Conservation (phyloP, 2,113 vertebrate genomes). For the Pycnonotus jocosus region DNA sequence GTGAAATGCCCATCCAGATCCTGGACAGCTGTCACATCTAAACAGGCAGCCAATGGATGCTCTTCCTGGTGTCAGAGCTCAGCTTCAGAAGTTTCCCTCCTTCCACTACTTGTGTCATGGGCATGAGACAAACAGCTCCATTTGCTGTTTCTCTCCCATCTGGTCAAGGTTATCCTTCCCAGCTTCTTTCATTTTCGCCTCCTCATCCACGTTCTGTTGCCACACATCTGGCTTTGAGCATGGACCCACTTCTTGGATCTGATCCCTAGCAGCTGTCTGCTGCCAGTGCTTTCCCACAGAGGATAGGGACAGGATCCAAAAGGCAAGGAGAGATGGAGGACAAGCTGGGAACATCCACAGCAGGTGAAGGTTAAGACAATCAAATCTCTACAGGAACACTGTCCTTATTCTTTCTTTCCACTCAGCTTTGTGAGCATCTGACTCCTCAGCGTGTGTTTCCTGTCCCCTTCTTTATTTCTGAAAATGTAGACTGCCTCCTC, state of each 20-base stretch:
- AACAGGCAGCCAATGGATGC: not conserved
- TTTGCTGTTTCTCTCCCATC: not conserved
- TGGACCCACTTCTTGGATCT: slow-evolving; percentile 50
- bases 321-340: slow-evolving; percentile 43
- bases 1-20: not conserved
- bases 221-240: slow-evolving; percentile 58
- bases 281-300: slow-evolving; percentile 44
- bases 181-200: not conserved
- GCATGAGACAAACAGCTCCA: not conserved
- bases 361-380: slow-evolving; percentile 39
- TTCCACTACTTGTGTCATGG: not conserved
- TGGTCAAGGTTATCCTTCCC: slow-evolving; percentile 27
- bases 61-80: not conserved
- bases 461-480: not conserved
- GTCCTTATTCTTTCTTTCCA: not conserved
- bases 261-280: slow-evolving; percentile 41
- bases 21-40: not conserved
- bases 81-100: not conserved
- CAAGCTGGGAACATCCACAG: slow-evolving; percentile 29
- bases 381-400: not conserved
- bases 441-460: not conserved
- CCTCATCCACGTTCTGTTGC: not conserved
- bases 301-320: slow-evolving; percentile 35
- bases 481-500: not conserved
- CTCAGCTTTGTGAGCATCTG: not conserved